Percentiles rank a stretch among this genome's conserved stretches.
phyloP scores from a whole-genome alignment of 2,888 invertebrate species.

The Tineola bisselliella region DNA sequence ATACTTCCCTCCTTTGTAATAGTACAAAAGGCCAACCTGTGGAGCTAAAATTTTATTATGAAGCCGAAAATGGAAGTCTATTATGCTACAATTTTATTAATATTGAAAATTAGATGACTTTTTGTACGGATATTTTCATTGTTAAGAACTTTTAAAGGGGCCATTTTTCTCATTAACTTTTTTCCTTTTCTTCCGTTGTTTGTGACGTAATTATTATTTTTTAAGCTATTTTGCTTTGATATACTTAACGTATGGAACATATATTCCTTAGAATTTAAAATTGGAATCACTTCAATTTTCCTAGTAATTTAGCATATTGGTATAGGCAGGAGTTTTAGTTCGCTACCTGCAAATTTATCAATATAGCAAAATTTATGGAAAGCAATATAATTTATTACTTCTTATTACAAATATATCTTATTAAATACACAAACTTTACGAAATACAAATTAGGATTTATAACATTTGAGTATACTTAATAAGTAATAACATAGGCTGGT shows the following conservation, averaged over 20 bases:
- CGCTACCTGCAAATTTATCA: too few relatives aligned
- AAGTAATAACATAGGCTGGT: neutral
- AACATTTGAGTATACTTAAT: neutral
- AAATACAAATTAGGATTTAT: too few relatives aligned
- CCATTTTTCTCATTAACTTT: slow-evolving; percentile 5
- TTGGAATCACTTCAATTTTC: too few relatives aligned
- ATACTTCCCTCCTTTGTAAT: slow-evolving; percentile 11
- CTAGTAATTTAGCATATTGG: too few relatives aligned
- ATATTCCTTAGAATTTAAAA: too few relatives aligned
- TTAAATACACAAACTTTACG: neutral
- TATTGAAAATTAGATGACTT: slow-evolving; percentile 12
- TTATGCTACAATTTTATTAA: slow-evolving; percentile 6
- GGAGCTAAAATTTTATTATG: slow-evolving; percentile 10
- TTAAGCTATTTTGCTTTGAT: neutral
- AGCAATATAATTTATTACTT: neutral
- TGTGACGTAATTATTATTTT: neutral
- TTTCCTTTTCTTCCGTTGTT: neutral
- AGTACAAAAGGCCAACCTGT: slow-evolving; percentile 12
- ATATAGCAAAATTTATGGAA: too few relatives aligned
- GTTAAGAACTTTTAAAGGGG: slow-evolving; percentile 6
- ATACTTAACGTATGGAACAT: too few relatives aligned
- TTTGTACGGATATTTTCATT: slow-evolving; percentile 6
- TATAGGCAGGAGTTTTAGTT: too few relatives aligned
- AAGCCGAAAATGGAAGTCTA: slow-evolving; percentile 10
- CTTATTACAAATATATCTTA: neutral